phyloP scores from a whole-genome alignment of 2,888 invertebrate species.

The Torymus texanus region DNA sequence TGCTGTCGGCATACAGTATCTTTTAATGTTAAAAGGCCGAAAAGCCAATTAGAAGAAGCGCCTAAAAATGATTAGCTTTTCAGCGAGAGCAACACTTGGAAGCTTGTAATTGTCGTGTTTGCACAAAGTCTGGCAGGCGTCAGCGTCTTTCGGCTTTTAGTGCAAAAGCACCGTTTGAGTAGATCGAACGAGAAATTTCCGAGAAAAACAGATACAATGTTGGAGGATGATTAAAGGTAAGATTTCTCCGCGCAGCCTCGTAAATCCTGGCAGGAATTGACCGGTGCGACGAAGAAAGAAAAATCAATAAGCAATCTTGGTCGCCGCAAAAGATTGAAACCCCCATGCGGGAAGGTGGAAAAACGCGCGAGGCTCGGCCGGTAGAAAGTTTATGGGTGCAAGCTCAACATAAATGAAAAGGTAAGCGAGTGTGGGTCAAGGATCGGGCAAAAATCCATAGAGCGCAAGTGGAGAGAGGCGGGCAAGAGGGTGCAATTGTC shows the following conservation, averaged over 20 bases:
- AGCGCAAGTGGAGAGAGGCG: no score
- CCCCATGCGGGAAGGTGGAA: slow-evolving; percentile 11
- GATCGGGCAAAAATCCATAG: neutral
- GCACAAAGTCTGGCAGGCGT: no score
- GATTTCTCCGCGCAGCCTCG: neutral
- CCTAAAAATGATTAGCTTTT: neutral
- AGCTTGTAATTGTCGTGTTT: no score
- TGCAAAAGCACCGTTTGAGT: no score
- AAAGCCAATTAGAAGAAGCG: slow-evolving; percentile 25
- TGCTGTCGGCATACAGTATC: no score
- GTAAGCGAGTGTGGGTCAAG: slow-evolving; percentile 48
- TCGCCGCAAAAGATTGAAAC: slow-evolving; percentile 32
- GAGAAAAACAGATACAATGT: no score
- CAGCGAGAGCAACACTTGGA: neutral
- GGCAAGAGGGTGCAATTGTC: no score
- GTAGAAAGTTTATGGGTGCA: slow-evolving; percentile 60
- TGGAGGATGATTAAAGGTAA: no score
- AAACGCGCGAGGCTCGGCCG: slow-evolving; percentile 11
- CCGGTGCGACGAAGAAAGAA: neutral
- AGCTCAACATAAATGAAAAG: slow-evolving; percentile 59
- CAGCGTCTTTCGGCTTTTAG: no score
- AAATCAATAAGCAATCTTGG: slow-evolving; percentile 32
- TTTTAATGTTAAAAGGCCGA: neutral
- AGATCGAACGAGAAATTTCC: no score
- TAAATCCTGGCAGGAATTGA: neutral